phyloP scores from a whole-genome alignment of 2,113 vertebrate genomes.

The Zosterops japonicus region DNA sequence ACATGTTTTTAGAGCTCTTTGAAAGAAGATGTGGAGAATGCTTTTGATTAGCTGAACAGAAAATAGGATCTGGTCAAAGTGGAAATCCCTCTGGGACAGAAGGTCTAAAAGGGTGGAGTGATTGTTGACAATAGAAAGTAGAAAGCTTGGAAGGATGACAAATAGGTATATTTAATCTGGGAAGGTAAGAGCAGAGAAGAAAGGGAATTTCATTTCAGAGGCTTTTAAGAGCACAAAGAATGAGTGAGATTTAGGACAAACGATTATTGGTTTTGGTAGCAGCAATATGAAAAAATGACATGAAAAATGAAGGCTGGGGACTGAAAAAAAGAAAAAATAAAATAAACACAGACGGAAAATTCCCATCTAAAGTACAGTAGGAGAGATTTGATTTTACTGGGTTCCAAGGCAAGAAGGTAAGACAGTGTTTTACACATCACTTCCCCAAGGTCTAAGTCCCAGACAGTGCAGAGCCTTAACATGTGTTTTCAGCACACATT shows the following conservation, averaged over 20 bases:
- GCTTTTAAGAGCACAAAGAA: slow-evolving; percentile 45
- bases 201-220: slow-evolving; percentile 45
- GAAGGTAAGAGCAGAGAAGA: slow-evolving; percentile 27
- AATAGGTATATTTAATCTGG: slow-evolving; percentile 46
- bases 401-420: neutral
- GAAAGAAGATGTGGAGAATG: neutral
- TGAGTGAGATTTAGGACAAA: slow-evolving; percentile 42
- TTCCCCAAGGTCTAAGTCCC: neutral
- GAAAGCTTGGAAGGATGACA: slow-evolving; percentile 43
- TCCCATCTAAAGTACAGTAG: neutral
- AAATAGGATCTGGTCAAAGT: neutral
- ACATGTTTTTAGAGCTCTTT: neutral
- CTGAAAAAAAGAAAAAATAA: neutral
- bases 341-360: slow-evolving; percentile 6
- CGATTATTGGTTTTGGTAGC: slow-evolving; percentile 34
- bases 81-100: neutral
- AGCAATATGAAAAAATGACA: slow-evolving; percentile 40
- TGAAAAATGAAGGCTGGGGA: slow-evolving; percentile 25
- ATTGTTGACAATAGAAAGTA: slow-evolving; percentile 26
- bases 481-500: neutral
- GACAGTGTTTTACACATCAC: neutral
- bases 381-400: neutral
- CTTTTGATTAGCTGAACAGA: neutral
- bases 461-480: neutral
- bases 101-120: neutral